Percentiles rank a stretch among this genome's conserved stretches.
These are phyloP conservation scores for Vanessa tameamea DNA, from an alignment of 1,140 invertebrate genomes.

Conservation along the genomic window DNA sequence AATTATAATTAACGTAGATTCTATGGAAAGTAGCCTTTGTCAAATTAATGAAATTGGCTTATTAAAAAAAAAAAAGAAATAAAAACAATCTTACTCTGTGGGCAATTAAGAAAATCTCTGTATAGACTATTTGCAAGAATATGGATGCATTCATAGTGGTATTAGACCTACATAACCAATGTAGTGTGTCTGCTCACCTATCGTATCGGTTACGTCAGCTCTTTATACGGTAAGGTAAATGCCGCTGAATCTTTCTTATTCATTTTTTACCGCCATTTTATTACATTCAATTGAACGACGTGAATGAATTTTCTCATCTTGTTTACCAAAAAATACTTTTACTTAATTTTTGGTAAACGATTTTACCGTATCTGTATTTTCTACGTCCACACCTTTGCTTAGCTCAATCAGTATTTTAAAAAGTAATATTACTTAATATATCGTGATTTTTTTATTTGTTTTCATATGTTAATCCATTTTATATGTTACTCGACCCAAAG, in stretches of 20 bases:
- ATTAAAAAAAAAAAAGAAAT: no score
- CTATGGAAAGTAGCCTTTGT: no score
- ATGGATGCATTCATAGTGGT: constrained; percentile 44
- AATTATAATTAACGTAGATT: no score
- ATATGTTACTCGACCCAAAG: constrained; percentile 9
- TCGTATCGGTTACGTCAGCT: constrained; percentile 63
- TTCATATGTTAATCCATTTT: constrained; percentile 14
- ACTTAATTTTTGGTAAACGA: no score
- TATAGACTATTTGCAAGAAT: constrained; percentile 8
- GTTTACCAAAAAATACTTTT: no score
- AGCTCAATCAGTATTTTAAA: background rate
- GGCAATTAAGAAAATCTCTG: no score
- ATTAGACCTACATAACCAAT: constrained; percentile 66
- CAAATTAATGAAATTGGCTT: no score
- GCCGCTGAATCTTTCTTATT: constrained; percentile 10
- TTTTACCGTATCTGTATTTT: no score
- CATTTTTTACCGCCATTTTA: background rate
- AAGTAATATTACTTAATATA: background rate
- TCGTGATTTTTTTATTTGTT: background rate
- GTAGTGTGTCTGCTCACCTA: constrained; percentile 61
- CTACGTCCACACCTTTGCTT: background rate
- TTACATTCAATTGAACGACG: background rate
- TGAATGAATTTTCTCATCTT: background rate
- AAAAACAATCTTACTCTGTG: no score
- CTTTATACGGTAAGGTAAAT: constrained; percentile 40